Evolutionary conservation across 2,888 invertebrate genomes (phyloP), one percentile per base, ranked within the genome.

Genomic region (Caenorhabditis sp.): DNA sequence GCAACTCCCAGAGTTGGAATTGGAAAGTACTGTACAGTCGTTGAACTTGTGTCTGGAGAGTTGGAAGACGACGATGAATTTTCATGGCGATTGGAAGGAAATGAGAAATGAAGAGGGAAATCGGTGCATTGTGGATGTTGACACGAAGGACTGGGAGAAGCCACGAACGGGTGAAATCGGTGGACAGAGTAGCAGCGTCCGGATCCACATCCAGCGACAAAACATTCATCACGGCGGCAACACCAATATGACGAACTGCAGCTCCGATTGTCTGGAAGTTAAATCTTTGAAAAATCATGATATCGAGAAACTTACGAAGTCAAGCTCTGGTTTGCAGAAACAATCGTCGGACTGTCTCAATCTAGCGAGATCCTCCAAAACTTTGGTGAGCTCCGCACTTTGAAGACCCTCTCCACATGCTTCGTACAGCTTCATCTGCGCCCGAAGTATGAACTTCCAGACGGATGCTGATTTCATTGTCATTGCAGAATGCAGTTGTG

Each of bases 141-240:
- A 96, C 96, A 88, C 96, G 95, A 73, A 98, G 92, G 0, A 98
- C 94, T 0, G 97, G 97, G 26, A 98, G 92, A n/a, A 98, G 92
- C 98, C 98, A 98, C 68, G 96, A 96, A 74, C 96, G 94, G n/a
- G 96, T 95, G 80, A 97, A 93, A 85, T 95, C 94, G 4, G 94
- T 95, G 89, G 95, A 93, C 19, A 96, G 90, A 0, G 95, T 95
- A 82, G 96, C 95, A 7, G 94, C 94, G 82, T 94, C 93, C 10
- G 96, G 93, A 0, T 93, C 93, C 49, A 94, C 92, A 47, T 93
- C 91, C n/a, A 94, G 90, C 5, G 93, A 93, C 56, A 94, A 90
- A 14, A 93, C 92, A 12, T 92, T 86, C 38, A 94, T 88, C 0
- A 94, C 93, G 24, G 86, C 84, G 47, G 90, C 88, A 14, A 94